Evolutionary conservation across 2,888 invertebrate species (phyloP), one percentile per base, ranked within the genome.

Genomic region (Frankliniella intonsa): DNA sequence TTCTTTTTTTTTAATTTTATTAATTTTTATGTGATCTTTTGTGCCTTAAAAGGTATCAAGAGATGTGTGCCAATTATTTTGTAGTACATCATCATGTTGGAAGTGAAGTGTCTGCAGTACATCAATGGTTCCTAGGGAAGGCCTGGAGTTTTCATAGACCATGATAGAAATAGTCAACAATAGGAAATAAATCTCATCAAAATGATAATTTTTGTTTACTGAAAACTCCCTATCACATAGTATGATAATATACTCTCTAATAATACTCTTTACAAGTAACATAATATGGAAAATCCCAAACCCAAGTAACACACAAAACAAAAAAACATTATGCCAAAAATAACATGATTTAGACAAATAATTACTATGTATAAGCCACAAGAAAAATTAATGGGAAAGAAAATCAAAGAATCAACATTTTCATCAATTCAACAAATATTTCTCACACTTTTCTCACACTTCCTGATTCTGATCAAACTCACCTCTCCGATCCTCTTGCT

Each of bases 171-270:
- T 76, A 76, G 69, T 76, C 69, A 76, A 76, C 69, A 25, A 76
- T 76, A 76, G 69, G 69, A 25, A 76, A 76, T 76, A 76, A 76
- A 76, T 76, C 69, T 76, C 69, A 76, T 76, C 69, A 76, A 76
- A 76, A 76, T 76, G 25, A 76, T 25, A 25, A n/a, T 17, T 17
- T 62, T 9, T 25, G 25, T 76, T 76, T 76, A 10, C 8, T 14
- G 19, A 17, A 14, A 19, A 62, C n/a, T 25, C 69, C 25, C 25
- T 22, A 7, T 25, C 3, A 22, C 9, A 76, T 22, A 3, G 38
- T 22, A 69, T 22, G n/a, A 69, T 69, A 38, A 38, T 3, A 55
- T 55, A 14, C 22, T 8, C 11, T 25, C 25, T n/a, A 69, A 22
- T 55, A 3, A 55, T 55, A n/a, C 5, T 25, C 69, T 22, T 8